A percentile compares a stretch with the other conserved stretches of the same genome.
Evolutionary conservation across 2,113 vertebrate genomes (phyloP).

Genomic region (Archocentrus centrarchus): DNA sequence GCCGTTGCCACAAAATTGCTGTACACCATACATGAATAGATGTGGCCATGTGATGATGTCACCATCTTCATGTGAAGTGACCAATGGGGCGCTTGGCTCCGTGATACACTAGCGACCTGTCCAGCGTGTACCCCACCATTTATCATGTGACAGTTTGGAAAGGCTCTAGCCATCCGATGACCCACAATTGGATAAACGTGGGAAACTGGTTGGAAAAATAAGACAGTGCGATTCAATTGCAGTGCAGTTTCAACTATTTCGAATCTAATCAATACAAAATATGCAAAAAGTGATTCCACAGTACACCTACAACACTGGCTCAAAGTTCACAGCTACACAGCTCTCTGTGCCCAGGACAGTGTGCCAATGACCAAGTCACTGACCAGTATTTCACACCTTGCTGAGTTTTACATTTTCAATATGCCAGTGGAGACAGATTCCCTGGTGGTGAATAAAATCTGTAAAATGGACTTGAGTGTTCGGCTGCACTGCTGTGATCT

Average conservation of each 20-base stretch:
- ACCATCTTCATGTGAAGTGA: background rate
- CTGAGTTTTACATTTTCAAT: background rate
- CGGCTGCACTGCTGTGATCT: background rate
- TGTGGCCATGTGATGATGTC: background rate
- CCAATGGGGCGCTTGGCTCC: too few relatives aligned
- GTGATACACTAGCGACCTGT: too few relatives aligned
- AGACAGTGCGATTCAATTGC: background rate
- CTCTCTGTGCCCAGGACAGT: constrained; percentile 2
- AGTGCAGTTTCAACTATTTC: background rate
- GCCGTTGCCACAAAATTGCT: background rate
- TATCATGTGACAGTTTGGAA: background rate
- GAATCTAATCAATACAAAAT: background rate
- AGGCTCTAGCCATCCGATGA: too few relatives aligned
- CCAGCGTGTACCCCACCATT: background rate
- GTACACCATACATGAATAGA: background rate
- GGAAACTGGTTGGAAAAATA: background rate
- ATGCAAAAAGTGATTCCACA: background rate
- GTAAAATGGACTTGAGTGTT: background rate
- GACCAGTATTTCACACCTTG: constrained; percentile 41
- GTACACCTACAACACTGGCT: background rate
- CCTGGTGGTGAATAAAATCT: constrained; percentile 22
- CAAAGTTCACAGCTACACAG: background rate
- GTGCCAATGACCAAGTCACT: constrained; percentile 25
- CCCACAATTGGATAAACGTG: background rate
- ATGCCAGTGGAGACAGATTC: background rate